Percentiles rank a stretch among this genome's conserved stretches.
phyloP scores from a whole-genome alignment of 2,888 invertebrate species.

The Ptilodon capucinus region DNA sequence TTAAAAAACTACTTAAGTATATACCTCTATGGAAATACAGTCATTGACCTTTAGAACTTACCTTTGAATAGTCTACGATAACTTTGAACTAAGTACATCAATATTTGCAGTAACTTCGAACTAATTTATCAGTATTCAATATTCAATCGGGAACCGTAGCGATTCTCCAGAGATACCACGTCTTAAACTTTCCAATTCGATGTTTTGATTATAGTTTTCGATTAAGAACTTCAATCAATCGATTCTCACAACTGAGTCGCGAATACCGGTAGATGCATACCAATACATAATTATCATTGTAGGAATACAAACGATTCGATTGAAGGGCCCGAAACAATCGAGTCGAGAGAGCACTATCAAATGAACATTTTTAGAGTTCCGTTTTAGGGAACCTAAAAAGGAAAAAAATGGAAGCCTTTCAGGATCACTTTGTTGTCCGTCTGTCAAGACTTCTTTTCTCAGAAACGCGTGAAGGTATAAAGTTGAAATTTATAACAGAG shows the following conservation, averaged over 20 bases:
- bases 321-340: conserved; percentile 48
- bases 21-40: no score
- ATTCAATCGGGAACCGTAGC: background rate
- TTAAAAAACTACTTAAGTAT: no score
- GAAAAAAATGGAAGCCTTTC: no score
- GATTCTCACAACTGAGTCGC: conserved; percentile 1
- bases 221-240: no score
- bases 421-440: no score
- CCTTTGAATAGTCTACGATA: background rate
- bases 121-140: background rate
- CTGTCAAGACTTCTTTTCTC: no score
- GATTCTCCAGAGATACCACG: background rate
- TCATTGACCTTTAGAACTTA: conserved; percentile 1
- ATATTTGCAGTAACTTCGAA: background rate
- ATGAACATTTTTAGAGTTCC: conserved; percentile 52
- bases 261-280: conserved; percentile 38
- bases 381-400: no score
- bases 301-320: conserved; percentile 41
- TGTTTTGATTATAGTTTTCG: no score
- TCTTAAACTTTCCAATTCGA: conserved; percentile 11
- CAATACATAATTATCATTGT: conserved; percentile 40
- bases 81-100: background rate
- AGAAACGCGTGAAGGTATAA: no score
- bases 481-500: no score
- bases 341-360: conserved; percentile 48